Evolutionary conservation across 92 coral and sea anemone genomes (phyloP), one percentile per base, ranked within the genome.

Genomic region (Epizoanthus ramosus): DNA sequence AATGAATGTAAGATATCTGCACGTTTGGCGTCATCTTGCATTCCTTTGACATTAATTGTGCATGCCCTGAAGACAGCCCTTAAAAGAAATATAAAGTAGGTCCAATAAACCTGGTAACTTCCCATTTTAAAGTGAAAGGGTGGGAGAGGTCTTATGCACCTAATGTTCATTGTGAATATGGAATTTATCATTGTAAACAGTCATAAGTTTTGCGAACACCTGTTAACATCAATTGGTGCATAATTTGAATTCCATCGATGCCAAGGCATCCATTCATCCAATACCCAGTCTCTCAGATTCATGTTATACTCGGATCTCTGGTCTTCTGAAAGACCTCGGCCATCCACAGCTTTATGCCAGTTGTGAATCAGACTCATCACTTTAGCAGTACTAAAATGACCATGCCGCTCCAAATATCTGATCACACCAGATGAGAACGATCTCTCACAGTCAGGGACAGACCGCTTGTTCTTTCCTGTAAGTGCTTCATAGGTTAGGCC

Each of bases 181-280:
- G n/a, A n/a, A n/a, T n/a, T n/a, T n/a, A n/a, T n/a, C n/a, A n/a
- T n/a, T n/a, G n/a, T n/a, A n/a, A n/a, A n/a, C n/a, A n/a, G n/a
- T n/a, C n/a, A 35, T 3, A 22, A 47, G 2, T 41, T 19, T 8
- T 52, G 0, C 3, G 1, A 8, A n/a, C 33, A 87, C 91, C 87
- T 88, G 74, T 83, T 88, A 3, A 88, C 74, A 71, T 88, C 91
- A 39, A 83, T 12, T 3, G 58, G 59, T 67, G 79, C 28, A 73
- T 68, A 77, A 41, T 87, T 70, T 14, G 53, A 50, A 35, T 87
- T 21, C 10, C 76, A 31, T 24, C 58, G 0, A 18, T 57, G 50
- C 88, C 86, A 88, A 31, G 68, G 94, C 76, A 91, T 58, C 89
- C 91, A 87, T 6, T 84, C 90, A 12, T 90, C 90, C 0, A 83